Evolutionary conservation across 2,113 vertebrate species (phyloP).

Genomic region (Vulpes vulpes): DNA sequence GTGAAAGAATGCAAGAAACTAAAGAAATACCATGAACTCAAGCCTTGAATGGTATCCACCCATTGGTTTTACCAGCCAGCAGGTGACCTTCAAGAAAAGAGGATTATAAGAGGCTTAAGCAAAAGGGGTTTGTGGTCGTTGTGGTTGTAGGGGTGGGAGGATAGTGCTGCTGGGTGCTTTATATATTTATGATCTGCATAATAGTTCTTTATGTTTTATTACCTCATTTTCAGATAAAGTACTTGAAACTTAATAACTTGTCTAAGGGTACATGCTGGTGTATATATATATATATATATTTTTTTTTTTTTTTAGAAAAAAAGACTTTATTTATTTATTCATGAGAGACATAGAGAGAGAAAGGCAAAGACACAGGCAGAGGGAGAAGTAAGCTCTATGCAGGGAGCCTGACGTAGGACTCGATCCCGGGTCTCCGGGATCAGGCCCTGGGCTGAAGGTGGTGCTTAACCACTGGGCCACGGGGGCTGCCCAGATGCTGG

Average conservation of each 20-base stretch:
- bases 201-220: slow-evolving; percentile 33
- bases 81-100: slow-evolving; percentile 42
- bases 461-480: no score
- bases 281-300: background rate
- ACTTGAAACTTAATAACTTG: slow-evolving; percentile 58
- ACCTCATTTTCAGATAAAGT: slow-evolving; percentile 27
- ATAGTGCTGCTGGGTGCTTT: background rate
- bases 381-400: no score
- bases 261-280: background rate
- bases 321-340: no score
- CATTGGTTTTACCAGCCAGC: slow-evolving; percentile 41
- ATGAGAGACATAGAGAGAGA: no score
- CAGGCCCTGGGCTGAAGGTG: no score
- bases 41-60: background rate
- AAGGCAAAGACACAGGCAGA: no score
- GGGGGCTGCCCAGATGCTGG: background rate
- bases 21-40: background rate
- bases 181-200: slow-evolving; percentile 1
- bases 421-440: no score
- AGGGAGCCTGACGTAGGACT: no score
- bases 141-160: background rate
- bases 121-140: background rate
- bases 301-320: no score
- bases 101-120: slow-evolving; percentile 5
- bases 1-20: slow-evolving; percentile 39